A percentile compares a stretch with the other conserved stretches of the same genome.
Conservation (phyloP, 2,113 vertebrate genomes). For the Rynchops niger region DNA sequence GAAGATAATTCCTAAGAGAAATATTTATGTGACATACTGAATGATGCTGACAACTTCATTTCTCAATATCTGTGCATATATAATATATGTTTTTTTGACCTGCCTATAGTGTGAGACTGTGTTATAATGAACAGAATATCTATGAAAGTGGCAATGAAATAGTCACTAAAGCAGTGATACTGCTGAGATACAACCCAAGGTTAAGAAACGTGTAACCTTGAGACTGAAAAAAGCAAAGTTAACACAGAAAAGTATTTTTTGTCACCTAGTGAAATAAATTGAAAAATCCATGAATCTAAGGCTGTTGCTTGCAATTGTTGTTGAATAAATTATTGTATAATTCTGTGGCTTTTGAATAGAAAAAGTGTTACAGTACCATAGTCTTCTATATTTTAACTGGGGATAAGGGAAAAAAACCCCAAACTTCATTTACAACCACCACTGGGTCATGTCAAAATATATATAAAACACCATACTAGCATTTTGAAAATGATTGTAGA, state of each 20-base stretch:
- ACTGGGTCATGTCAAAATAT: background rate
- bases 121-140: conserved; percentile 5
- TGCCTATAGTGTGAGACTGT: background rate
- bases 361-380: background rate
- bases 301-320: background rate
- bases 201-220: background rate
- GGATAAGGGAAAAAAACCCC: background rate
- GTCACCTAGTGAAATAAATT: background rate
- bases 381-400: background rate
- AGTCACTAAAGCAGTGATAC: conserved; percentile 25
- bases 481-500: background rate
- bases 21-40: conserved; percentile 50
- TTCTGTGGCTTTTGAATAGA: background rate
- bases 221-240: background rate
- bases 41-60: conserved; percentile 50
- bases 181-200: conserved; percentile 17
- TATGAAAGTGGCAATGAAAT: conserved; percentile 17
- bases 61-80: conserved; percentile 26
- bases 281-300: background rate
- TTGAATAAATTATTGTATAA: background rate
- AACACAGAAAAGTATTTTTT: background rate
- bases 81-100: conserved; percentile 21
- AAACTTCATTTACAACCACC: background rate
- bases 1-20: conserved; percentile 35
- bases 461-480: background rate